Evolutionary conservation across 2,113 vertebrate genomes (phyloP).

Genomic region (Motacilla alba): DNA sequence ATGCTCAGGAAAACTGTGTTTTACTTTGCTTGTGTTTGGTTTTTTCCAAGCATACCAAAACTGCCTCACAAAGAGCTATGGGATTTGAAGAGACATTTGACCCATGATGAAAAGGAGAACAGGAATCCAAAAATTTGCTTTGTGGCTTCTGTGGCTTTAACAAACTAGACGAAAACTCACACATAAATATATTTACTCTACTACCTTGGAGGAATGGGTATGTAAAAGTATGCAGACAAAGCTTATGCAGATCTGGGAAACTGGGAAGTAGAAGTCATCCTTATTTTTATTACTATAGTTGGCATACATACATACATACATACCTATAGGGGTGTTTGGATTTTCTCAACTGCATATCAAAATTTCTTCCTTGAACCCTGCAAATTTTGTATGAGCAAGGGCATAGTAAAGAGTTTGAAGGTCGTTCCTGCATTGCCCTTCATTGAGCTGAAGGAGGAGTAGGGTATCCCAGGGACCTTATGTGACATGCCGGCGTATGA

Average conservation of each 20-base stretch:
- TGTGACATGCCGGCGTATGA: not conserved
- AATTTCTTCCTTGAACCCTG: not conserved
- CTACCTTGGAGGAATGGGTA: not conserved
- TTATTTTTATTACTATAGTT: not conserved
- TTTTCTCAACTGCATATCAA: not conserved
- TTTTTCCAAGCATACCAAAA: not conserved
- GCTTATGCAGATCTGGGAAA: not conserved
- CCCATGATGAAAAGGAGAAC: not conserved
- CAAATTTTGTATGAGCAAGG: not conserved
- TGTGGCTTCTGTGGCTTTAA: conserved; percentile 2
- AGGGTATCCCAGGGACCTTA: not conserved
- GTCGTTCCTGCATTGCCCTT: not conserved
- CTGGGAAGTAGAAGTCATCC: not conserved
- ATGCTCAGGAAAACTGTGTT: not conserved
- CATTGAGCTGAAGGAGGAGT: not conserved
- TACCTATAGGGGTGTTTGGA: not conserved
- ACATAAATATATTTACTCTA: not conserved
- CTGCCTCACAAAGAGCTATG: not conserved
- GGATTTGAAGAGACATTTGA: not conserved
- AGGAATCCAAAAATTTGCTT: conserved; percentile 7
- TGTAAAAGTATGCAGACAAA: not conserved
- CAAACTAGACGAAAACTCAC: not conserved
- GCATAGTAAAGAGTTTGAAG: not conserved
- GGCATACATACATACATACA: not conserved
- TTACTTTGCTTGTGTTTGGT: not conserved